Conservation (phyloP, 2,888 invertebrate genomes). For the Euspilapteryx auroguttella region DNA sequence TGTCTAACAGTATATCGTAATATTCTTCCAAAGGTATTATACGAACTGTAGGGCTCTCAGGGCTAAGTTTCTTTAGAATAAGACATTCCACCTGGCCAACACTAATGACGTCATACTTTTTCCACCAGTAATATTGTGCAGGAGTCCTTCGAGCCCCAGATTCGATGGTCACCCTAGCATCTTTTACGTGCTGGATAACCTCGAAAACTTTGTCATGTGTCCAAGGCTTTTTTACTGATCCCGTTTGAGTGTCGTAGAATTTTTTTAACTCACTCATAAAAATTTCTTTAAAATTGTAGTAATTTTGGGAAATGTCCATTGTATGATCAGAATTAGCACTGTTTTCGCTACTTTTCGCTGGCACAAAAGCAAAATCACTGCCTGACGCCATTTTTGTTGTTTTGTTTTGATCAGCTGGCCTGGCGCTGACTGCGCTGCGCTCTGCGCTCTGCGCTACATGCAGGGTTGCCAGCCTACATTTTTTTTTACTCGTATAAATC, state of each 20-base stretch:
- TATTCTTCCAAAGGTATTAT: slow-evolving; percentile 6
- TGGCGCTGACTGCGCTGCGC: no score
- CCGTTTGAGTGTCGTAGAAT: slow-evolving; percentile 2
- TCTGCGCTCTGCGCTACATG: no score
- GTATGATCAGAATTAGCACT: not conserved
- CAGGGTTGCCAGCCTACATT: no score
- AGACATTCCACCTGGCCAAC: slow-evolving; percentile 3
- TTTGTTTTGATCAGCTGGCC: no score
- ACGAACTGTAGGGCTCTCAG: slow-evolving; percentile 4
- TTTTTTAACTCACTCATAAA: slow-evolving; percentile 1
- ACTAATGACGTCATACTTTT: slow-evolving; percentile 5
- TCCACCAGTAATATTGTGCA: slow-evolving; percentile 2
- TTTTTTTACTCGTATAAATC: no score
- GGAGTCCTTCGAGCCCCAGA: not conserved
- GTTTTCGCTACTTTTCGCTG: not conserved
- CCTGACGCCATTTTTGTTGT: not conserved
- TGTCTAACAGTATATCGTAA: slow-evolving; percentile 5
- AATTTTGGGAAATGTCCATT: not conserved
- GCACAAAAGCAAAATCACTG: not conserved
- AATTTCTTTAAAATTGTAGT: slow-evolving; percentile 2
- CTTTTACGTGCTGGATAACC: slow-evolving; percentile 1
- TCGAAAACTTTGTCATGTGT: slow-evolving; percentile 2
- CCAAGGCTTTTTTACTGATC: slow-evolving; percentile 3
- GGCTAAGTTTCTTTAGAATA: slow-evolving; percentile 5
- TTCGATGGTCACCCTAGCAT: slow-evolving; percentile 1